Conservation (phyloP, 2,113 vertebrate genomes). For the Hypanus sabinus region DNA sequence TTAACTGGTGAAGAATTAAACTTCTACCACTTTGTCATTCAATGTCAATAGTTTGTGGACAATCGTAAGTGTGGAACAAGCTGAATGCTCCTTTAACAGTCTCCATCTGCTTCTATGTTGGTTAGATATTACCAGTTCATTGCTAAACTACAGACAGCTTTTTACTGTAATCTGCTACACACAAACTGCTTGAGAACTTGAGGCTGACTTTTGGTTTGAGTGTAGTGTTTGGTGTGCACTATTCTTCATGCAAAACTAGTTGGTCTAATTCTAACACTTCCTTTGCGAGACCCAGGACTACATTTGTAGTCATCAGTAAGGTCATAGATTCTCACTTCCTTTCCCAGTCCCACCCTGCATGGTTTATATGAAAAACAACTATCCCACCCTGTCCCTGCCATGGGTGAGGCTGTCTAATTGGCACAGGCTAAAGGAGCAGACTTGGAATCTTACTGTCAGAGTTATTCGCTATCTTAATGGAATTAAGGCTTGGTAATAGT, state of each 20-base stretch:
- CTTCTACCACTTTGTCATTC: not conserved
- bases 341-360: not conserved
- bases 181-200: not conserved
- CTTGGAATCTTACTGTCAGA: not conserved
- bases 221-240: not conserved
- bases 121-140: not conserved
- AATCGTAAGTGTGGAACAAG: not conserved
- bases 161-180: not conserved
- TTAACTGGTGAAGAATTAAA: not conserved
- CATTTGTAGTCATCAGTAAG: not conserved
- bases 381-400: not conserved
- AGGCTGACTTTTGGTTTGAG: not conserved
- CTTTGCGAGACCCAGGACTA: not conserved
- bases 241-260: not conserved
- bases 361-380: not conserved
- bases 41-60: not conserved
- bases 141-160: not conserved
- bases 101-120: not conserved
- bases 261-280: not conserved
- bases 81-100: not conserved
- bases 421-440: not conserved
- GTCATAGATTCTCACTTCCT: not conserved
- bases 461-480: not conserved
- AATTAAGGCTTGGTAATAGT: not conserved
- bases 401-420: not conserved